phyloP scores from a whole-genome alignment of 2,113 vertebrate genomes.

The Mesocricetus auratus region DNA sequence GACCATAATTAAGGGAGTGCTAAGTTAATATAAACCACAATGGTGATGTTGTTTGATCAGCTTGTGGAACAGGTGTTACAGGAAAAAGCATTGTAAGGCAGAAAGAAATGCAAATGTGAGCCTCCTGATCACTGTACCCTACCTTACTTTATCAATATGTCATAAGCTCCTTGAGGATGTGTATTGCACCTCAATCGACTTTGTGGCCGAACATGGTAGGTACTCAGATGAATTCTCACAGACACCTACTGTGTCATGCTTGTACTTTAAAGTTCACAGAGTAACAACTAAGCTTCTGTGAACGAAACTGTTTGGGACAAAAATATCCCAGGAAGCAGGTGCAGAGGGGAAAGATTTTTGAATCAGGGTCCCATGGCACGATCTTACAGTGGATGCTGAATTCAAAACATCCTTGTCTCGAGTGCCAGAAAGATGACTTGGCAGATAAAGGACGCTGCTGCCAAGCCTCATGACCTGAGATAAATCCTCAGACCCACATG shows the following conservation, averaged over 20 bases:
- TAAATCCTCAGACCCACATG: not conserved
- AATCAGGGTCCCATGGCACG: not conserved
- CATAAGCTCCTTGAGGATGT: not conserved
- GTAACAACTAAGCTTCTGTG: not conserved
- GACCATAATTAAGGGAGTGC: not conserved
- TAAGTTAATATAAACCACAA: not conserved
- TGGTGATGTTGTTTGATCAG: constrained; percentile 16
- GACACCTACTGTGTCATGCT: not conserved
- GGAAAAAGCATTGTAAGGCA: not conserved
- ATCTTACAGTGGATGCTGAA: not conserved
- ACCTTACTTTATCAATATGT: constrained; percentile 1
- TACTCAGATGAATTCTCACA: not conserved
- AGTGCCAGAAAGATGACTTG: not conserved
- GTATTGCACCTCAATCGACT: not conserved
- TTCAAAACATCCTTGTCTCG: not conserved
- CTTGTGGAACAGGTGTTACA: constrained; percentile 11
- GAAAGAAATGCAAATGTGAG: not conserved
- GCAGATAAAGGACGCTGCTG: not conserved
- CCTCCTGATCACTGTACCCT: not conserved
- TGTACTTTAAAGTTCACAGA: constrained; percentile 22
- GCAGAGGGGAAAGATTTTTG: not conserved
- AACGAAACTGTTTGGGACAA: not conserved
- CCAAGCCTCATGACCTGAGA: not conserved
- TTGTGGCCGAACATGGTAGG: not conserved
- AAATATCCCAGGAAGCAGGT: not conserved